Base-by-base conservation (phyloP, 23 tunicate species). In the Halocynthia aurantium region DNA sequence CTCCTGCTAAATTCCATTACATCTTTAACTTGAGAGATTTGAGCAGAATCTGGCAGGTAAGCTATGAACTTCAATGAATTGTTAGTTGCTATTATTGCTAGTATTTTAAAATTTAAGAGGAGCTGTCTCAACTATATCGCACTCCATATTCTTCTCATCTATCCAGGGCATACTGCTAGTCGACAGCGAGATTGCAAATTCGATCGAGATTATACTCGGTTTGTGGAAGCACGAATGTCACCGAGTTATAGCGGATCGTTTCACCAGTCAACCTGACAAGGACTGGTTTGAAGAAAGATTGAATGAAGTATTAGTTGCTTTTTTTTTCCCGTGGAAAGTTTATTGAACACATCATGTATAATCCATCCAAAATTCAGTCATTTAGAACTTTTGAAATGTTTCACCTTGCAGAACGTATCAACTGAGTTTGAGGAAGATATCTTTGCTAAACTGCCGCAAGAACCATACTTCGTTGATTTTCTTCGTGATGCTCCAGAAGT, bases 151-250 rank as follows among this genome's bases (percentile, higher is more conserved):
- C n/a, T n/a, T 11, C 62, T 11, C 13, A 11, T 6, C 9, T 20
- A 53, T 8, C 10, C 77, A 85, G 90, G 90, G 90, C 12, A 85
- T 85, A 8, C 56, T 85, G 67, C 70, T 73, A 7, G 77, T 85
- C 6, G 53, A 73, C 70, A 53, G 55, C 67, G 90, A 85, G 18
- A 61, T 80, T 62, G 84, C 85, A 8, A 22, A 61, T 15, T 40
- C 53, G 11, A 22, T 52, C n/a, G 81, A 73, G 7, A 51, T 72
- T 18, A 54, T 88, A 10, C 77, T 88, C 15, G 69, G 81, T 6
- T 57, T 88, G 82, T 88, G 95, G 95, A 85, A 80, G 52, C 95
- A 88, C 72, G 95, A n/a, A n/a, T n/a, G n/a, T n/a, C n/a, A n/a
- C n/a, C n/a, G n/a, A n/a, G n/a, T n/a, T n/a, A n/a, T n/a, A 88